Evolutionary conservation across 1,140 invertebrate genomes (phyloP), one percentile per base, ranked within the genome.

Genomic region (Acyrthosiphon pisum): DNA sequence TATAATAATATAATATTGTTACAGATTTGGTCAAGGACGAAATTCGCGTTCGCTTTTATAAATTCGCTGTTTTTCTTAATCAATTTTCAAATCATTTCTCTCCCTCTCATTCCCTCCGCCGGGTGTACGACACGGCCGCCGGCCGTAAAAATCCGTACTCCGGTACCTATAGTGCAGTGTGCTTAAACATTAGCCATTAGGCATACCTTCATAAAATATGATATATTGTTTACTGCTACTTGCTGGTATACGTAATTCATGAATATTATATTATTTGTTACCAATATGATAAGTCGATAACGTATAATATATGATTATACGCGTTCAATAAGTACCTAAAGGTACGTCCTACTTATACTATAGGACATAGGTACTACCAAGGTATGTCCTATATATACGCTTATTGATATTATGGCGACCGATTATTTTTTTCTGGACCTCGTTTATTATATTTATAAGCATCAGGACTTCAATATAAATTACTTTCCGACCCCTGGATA

Each of bases 221-320:
- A 56, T 56, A 26, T 56, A 56, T 23, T 56, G 7, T 50, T 1
- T 50, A 50, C 48, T 50, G 48, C 48, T 50, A 50, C 4, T 41
- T 48, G 56, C 8, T 30, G 4, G 60, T 76, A 68, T n/a, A n/a
- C 4, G 60, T 35, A n/a, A 76, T 76, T n/a, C n/a, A 18, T 76
- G 30, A 35, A 76, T 76, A 76, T 76, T n/a, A 76, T n/a, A 76
- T n/a, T 76, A 76, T 76, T 76, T 76, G 60, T 76, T 76, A 60
- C 46, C 46, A 4, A 53, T 53, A 53, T 20, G 50, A 53, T n/a
- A 30, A 30, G 56, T 60, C 60, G 30, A n/a, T 76, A 76, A 68
- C 48, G 14, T 48, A 50, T n/a, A 76, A 76, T 35, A 76, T 76
- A 76, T n/a, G n/a, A 76, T 76, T 76, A 76, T 76, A 76, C 30